Evolutionary conservation across 2,888 invertebrate species (phyloP), one percentile per base, ranked within the genome.

Genomic region (Drosophila merina): DNA sequence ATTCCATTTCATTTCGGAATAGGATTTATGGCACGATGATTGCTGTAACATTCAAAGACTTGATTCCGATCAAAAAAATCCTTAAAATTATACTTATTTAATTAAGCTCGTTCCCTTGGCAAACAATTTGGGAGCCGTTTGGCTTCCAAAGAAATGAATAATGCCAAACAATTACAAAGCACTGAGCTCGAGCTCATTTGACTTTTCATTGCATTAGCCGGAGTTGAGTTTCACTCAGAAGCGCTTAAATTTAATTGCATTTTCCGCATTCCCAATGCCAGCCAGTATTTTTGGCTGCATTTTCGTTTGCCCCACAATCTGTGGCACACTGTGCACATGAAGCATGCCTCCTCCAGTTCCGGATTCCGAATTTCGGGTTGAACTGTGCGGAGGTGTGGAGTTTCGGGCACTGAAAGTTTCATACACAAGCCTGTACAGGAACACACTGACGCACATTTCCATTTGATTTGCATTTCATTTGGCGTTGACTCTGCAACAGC

Each of bases 391-490:
- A 20, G 20, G 20, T 20, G 20, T 20, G 20, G 8, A 20, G 45
- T 20, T 30, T 28, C 42, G 58, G 70, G 72, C 62, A 49, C 49
- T 72, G 62, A 62, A 54, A 58, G 58, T 51, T 51, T 47, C 68
- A 33, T 38, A 57, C 30, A 36, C 49, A 55, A 36, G 12, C 44
- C 38, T 25, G 30, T 20, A 38, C 38, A 51, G 48, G 42, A 14
- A 40, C 48, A 12, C 55, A 54, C 28, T 5, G 9, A 36, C 30
- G 48, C 25, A 31, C 55, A 62, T 60, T 49, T 48, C 76, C 63
- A 72, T 77, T 84, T 77, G 76, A 86, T 81, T 81, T 81, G 87
- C 87, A 81, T 86, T 86, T 76, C 72, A 72, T 85, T 75, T 80
- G 81, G 44, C 66, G 44, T 45, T 52, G 72, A 62, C 57, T 72